Evolutionary conservation across 2,888 invertebrate genomes (phyloP), one percentile per base, ranked within the genome.

Genomic region (Cheilosia scutellata): DNA sequence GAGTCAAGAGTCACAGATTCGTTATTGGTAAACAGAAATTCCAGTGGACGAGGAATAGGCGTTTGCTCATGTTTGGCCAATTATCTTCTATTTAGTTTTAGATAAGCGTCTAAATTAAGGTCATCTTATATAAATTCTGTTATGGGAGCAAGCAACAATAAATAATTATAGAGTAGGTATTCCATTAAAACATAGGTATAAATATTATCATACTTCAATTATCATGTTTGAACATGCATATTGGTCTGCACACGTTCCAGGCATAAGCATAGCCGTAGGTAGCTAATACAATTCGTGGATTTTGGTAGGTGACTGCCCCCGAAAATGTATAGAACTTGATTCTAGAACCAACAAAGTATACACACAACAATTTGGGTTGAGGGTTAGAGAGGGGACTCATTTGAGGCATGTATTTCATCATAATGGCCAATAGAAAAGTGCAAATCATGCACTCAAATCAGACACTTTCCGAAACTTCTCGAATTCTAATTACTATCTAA

Each of bases 401-500:
- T 31, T 31, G 42, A 11, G 2, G 16, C 13, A 20, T 47, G 68
- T 65, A 84, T 84, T 80, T 84, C 84, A 80, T 76, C 80, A 84
- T 80, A 5, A 42, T 13, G 53, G 25, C 11, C 60, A 74, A 57
- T 78, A 37, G 44, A 71, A 84, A 66, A 60, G 37, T 51, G 74
- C 79, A 68, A 74, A 53, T 79, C 79, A 84, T 75, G n/a, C n/a
- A n/a, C n/a, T n/a, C n/a, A n/a, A n/a, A n/a, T 42, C 16, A 37
- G 7, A 40, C 31, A 27, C 6, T 60, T 7, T 60, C 29, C 49
- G 55, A 76, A 71, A 27, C 63, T 57, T 71, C 65, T 79, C 55
- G 60, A 79, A 49, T 25, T 9, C 2, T 11, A n/a, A 5, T 29
- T 51, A 49, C 20, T 66, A 57, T 66, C 57, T 60, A 31, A 2